These are phyloP conservation scores for Uropsilus gracilis DNA, from an alignment of 2,113 vertebrate species.

Conservation along the genomic window DNA sequence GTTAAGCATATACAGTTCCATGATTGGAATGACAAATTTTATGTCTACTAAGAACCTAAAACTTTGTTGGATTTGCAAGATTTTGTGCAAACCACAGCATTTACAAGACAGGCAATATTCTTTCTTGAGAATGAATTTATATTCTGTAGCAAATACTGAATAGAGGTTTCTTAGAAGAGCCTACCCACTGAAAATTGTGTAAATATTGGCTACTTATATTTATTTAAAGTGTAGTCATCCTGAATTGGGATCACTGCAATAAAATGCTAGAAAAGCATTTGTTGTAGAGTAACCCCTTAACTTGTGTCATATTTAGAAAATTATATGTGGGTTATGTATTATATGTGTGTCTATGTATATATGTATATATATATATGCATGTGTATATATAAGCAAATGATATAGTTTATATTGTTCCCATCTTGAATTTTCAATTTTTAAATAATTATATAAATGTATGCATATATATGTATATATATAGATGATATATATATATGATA, in stretches of 20 bases:
- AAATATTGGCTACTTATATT: conserved; percentile 46
- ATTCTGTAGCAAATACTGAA: conserved; percentile 56
- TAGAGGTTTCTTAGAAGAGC: conserved; percentile 53
- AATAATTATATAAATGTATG: not conserved
- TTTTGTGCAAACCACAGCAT: conserved; percentile 72
- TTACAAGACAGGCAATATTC: conserved; percentile 69
- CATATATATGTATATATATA: not conserved
- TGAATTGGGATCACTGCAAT: not conserved
- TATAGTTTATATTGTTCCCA: not conserved
- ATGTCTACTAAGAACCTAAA: conserved; percentile 58
- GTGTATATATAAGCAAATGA: not conserved
- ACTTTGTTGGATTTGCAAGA: conserved; percentile 72
- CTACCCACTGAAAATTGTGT: conserved; percentile 19
- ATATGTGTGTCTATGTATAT: not conserved
- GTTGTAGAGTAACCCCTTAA: not conserved
- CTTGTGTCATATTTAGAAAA: not conserved
- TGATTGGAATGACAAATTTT: conserved; percentile 65
- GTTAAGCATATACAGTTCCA: conserved; percentile 54
- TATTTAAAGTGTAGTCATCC: not conserved
- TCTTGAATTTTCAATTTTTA: not conserved
- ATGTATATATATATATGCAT: not conserved
- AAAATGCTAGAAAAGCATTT: not conserved
- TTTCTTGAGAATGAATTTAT: conserved; percentile 66
- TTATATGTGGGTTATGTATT: not conserved
- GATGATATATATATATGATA: not conserved